Conservation (phyloP, 2,797 vertebrate species). For the Sardinella longiceps region DNA sequence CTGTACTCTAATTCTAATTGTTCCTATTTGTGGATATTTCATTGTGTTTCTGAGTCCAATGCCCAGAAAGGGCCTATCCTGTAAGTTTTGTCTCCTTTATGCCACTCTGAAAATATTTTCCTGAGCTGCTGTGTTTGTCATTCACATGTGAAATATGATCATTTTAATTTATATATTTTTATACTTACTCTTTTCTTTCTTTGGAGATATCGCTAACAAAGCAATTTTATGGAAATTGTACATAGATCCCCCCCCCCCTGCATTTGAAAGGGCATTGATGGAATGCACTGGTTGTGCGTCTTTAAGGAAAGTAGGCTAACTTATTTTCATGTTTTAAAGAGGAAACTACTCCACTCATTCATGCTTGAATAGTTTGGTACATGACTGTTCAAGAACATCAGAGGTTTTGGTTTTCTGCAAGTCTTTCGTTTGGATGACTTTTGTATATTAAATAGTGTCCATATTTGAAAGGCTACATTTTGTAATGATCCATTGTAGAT, state of each 20-base stretch:
- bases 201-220: conserved; percentile 57
- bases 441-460: conserved; percentile 70
- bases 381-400: conserved; percentile 46
- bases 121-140: conserved; percentile 56
- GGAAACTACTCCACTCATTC: conserved; percentile 20
- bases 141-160: conserved; percentile 67
- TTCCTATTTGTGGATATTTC: conserved; percentile 35
- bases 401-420: conserved; percentile 51
- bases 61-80: conserved; percentile 33
- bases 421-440: conserved; percentile 48
- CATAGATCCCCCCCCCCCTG: conserved; percentile 52
- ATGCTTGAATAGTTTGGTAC: conserved; percentile 2
- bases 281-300: conserved; percentile 34
- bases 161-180: conserved; percentile 84
- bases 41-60: conserved; percentile 42
- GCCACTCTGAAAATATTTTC: conserved; percentile 49
- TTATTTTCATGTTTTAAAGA: conserved; percentile 40
- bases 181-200: conserved; percentile 65
- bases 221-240: conserved; percentile 62
- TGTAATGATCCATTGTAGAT: conserved; percentile 78
- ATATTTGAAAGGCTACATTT: conserved; percentile 68
- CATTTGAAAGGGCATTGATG: conserved; percentile 54
- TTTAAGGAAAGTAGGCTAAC: conserved; percentile 50
- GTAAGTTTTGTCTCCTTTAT: conserved; percentile 25
- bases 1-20: conserved; percentile 28